These are phyloP conservation scores for Leiothrix lutea DNA, from an alignment of 2,113 vertebrate species.

Conservation along the genomic window DNA sequence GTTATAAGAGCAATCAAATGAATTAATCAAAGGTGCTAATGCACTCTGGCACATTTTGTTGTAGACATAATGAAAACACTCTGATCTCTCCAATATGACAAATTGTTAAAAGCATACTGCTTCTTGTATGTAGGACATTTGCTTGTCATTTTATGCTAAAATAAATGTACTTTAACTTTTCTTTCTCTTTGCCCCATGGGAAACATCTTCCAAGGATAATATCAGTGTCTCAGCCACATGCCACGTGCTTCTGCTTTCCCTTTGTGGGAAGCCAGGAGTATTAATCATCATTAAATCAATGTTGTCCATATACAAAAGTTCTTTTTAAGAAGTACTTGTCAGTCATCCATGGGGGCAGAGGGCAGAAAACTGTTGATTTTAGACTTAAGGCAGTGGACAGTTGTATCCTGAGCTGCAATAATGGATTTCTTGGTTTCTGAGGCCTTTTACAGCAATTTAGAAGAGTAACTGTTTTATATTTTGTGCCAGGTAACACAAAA, in stretches of 20 bases:
- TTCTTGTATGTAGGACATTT: neutral
- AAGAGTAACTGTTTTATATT: slow-evolving; percentile 21
- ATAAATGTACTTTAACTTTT: slow-evolving; percentile 8
- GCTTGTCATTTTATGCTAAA: neutral
- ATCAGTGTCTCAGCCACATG: neutral
- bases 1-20: neutral
- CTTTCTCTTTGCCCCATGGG: neutral
- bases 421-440: slow-evolving; percentile 41
- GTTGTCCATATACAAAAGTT: slow-evolving; percentile 17
- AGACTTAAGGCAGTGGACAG: slow-evolving; percentile 22
- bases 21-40: slow-evolving; percentile 12
- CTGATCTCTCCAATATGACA: neutral
- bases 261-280: neutral
- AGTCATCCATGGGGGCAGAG: slow-evolving; percentile 19
- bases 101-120: neutral
- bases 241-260: slow-evolving; percentile 24
- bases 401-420: slow-evolving; percentile 3
- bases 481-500: slow-evolving; percentile 52
- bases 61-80: slow-evolving; percentile 8
- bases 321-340: slow-evolving; percentile 36
- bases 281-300: slow-evolving; percentile 37
- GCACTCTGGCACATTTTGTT: neutral
- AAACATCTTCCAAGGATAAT: neutral
- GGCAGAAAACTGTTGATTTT: slow-evolving; percentile 22
- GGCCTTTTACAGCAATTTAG: slow-evolving; percentile 2